phyloP scores from a whole-genome alignment of 2,888 invertebrate species.

The Scelioninae gen. 1 region DNA sequence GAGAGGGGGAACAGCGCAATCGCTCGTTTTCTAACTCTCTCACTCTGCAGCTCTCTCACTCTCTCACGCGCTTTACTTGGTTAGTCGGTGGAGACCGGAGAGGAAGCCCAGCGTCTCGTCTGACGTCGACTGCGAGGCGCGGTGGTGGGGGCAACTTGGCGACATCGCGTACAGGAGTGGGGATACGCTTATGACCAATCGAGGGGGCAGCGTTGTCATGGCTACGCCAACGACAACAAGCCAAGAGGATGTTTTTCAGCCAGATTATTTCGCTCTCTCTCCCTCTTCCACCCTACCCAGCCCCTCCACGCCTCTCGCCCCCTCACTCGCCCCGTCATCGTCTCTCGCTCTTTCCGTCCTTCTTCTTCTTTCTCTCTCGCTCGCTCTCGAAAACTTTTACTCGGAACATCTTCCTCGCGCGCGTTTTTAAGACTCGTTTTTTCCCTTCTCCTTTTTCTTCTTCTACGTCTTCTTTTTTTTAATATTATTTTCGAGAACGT shows the following conservation, averaged over 20 bases:
- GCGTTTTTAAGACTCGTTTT: slow-evolving; percentile 45
- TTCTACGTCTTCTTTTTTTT: slow-evolving; percentile 27
- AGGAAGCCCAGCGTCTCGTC: slow-evolving; percentile 76
- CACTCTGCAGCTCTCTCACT: too few species aligned
- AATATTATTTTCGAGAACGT: slow-evolving; percentile 26
- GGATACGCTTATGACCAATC: slow-evolving; percentile 81
- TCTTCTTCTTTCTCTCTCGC: slow-evolving; percentile 44
- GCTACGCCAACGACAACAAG: slow-evolving; percentile 84
- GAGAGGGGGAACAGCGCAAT: slow-evolving; percentile 13
- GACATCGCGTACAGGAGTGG: slow-evolving; percentile 70
- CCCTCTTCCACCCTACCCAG: slow-evolving; percentile 56
- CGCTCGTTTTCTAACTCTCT: too few species aligned
- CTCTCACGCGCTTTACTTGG: slow-evolving; percentile 79
- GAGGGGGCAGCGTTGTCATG: slow-evolving; percentile 81
- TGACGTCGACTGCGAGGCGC: slow-evolving; percentile 64
- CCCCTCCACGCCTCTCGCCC: background rate
- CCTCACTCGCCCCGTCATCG: background rate
- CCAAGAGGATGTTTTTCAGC: slow-evolving; percentile 79
- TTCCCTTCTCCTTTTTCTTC: slow-evolving; percentile 12
- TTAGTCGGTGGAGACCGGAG: slow-evolving; percentile 74
- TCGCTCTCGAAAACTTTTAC: slow-evolving; percentile 56
- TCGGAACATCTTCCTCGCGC: slow-evolving; percentile 57
- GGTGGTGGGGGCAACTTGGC: slow-evolving; percentile 47
- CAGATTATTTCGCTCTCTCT: slow-evolving; percentile 67
- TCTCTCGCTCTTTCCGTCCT: too few species aligned